Evolutionary conservation across 2,797 vertebrate genomes (phyloP).

Genomic region (Rallus crepitans): DNA sequence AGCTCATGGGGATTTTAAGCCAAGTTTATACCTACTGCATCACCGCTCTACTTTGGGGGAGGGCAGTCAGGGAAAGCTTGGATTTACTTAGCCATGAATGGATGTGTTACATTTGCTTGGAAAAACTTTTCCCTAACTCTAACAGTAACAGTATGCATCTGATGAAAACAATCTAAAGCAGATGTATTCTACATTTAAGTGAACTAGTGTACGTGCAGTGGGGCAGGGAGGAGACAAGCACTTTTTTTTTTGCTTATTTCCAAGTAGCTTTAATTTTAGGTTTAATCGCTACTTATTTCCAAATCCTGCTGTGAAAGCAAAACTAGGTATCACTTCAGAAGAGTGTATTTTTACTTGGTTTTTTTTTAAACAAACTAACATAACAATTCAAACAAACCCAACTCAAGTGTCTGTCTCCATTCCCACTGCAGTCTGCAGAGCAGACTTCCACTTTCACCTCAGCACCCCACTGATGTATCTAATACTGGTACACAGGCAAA

Average conservation of each 20-base stretch:
- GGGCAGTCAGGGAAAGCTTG: neutral
- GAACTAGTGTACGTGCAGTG: neutral
- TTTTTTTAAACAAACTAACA: neutral
- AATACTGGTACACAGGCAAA: neutral
- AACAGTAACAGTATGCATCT: neutral
- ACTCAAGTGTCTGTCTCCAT: neutral
- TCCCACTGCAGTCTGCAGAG: neutral
- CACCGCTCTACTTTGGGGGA: neutral
- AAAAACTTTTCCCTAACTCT: neutral
- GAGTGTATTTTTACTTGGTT: neutral
- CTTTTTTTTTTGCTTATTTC: neutral
- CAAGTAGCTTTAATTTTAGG: neutral
- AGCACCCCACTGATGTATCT: accelerated
- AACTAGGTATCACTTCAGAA: neutral
- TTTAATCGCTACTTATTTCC: neutral
- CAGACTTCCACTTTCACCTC: neutral
- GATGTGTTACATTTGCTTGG: neutral
- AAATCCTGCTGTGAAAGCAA: neutral
- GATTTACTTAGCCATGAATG: neutral
- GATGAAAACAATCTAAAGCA: neutral
- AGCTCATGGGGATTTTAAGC: neutral
- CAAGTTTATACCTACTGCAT: neutral
- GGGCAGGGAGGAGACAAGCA: neutral
- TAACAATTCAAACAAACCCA: neutral
- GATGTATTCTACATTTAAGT: neutral